Conservation (phyloP, 2,888 invertebrate species). For the Invenusta paracnida region DNA sequence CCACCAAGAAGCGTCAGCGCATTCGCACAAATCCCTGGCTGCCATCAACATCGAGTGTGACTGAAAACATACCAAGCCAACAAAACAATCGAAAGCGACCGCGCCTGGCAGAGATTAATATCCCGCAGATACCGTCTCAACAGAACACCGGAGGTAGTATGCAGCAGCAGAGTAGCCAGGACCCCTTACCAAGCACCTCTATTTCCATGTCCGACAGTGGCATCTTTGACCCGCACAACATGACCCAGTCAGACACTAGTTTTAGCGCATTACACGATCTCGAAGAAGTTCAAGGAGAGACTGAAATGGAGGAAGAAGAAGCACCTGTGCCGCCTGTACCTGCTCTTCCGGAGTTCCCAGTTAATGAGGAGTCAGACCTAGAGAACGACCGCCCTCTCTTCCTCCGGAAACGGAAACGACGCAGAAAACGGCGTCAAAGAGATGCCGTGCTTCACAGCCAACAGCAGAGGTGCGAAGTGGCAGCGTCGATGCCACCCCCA, state of each 20-base stretch:
- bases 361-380: background rate
- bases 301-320: background rate
- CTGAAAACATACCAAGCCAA: background rate
- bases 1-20: background rate
- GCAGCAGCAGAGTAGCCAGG: background rate
- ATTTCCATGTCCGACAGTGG: background rate
- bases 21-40: slow-evolving; percentile 33
- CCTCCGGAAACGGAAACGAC: background rate
- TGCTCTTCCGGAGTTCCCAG: background rate
- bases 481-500: background rate
- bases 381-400: background rate
- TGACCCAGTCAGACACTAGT: background rate
- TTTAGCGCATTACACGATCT: background rate
- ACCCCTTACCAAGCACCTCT: background rate
- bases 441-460: background rate
- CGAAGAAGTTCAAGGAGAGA: background rate
- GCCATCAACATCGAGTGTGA: background rate
- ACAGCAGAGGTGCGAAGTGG: background rate
- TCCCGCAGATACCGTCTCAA: background rate
- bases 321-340: background rate
- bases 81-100: background rate
- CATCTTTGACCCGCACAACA: background rate
- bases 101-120: background rate
- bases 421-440: background rate
- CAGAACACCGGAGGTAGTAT: background rate